A percentile compares a stretch with the other conserved stretches of the same genome.
These are phyloP conservation scores for Varanus komodoensis DNA, from an alignment of 2,113 vertebrate species.

Conservation along the genomic window DNA sequence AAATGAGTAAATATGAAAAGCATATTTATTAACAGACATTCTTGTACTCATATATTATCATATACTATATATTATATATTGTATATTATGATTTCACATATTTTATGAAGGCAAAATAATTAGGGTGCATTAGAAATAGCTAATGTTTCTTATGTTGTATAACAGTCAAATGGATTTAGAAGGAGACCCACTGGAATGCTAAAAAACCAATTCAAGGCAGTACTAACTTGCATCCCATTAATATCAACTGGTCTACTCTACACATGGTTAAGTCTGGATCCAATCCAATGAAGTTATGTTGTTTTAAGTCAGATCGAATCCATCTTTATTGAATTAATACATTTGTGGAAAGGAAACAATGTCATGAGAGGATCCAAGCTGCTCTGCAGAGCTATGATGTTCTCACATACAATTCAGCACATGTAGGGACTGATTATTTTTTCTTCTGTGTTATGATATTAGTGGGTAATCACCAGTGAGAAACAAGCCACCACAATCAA, in stretches of 20 bases:
- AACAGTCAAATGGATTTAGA: background rate
- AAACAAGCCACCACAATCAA: background rate
- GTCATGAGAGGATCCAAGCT: background rate
- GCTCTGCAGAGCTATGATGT: background rate
- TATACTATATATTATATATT: background rate
- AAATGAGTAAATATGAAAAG: slow-evolving; percentile 11
- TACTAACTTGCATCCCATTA: background rate
- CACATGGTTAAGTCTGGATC: background rate
- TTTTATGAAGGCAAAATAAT: slow-evolving; percentile 1
- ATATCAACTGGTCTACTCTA: background rate
- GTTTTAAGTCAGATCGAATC: background rate
- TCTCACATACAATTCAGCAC: background rate
- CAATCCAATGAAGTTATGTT: background rate
- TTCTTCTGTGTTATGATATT: background rate
- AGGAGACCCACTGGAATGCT: background rate
- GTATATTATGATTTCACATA: too few relatives aligned
- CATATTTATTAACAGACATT: background rate
- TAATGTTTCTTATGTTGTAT: background rate
- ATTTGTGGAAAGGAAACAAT: background rate
- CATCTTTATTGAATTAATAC: background rate
- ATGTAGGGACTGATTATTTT: background rate
- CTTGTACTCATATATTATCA: background rate
- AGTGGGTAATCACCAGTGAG: background rate
- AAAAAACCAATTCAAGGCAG: too few relatives aligned
- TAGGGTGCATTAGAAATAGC: background rate